Evolutionary conservation across 2,113 vertebrate species (phyloP).

Genomic region (Colaptes auratus): DNA sequence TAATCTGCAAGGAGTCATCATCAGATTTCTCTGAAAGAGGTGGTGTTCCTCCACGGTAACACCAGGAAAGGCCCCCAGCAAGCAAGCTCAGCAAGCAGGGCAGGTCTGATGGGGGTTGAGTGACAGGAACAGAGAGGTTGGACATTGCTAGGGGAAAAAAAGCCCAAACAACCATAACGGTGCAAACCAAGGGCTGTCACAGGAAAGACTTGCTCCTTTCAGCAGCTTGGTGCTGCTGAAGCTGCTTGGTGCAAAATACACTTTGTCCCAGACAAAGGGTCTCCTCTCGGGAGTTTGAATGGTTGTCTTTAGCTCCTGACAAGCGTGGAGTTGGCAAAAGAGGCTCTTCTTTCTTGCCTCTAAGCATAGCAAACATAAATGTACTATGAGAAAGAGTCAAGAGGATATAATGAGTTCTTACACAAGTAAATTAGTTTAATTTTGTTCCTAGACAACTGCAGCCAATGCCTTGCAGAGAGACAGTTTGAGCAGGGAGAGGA

Average conservation of each 20-base stretch:
- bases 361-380: not conserved
- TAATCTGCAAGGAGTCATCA: not conserved
- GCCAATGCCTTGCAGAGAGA: not conserved
- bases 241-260: not conserved
- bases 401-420: not conserved
- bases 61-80: not conserved
- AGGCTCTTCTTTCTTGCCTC: not conserved
- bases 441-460: constrained; percentile 18
- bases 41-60: fast-evolving
- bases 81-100: not conserved
- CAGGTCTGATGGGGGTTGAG: not conserved
- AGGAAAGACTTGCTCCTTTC: not conserved
- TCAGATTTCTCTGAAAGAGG: not conserved
- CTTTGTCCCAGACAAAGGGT: not conserved
- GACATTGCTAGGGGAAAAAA: not conserved
- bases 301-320: constrained; percentile 8
- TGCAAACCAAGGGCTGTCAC: not conserved
- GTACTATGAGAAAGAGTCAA: not conserved
- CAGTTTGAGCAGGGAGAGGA: not conserved
- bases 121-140: not conserved
- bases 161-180: not conserved
- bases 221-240: not conserved
- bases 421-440: not conserved
- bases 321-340: not conserved
- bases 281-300: constrained; percentile 28